Percentiles rank a stretch among this genome's conserved stretches.
phyloP scores from a whole-genome alignment of 2,888 invertebrate species.

The Sthenelais limicola region DNA sequence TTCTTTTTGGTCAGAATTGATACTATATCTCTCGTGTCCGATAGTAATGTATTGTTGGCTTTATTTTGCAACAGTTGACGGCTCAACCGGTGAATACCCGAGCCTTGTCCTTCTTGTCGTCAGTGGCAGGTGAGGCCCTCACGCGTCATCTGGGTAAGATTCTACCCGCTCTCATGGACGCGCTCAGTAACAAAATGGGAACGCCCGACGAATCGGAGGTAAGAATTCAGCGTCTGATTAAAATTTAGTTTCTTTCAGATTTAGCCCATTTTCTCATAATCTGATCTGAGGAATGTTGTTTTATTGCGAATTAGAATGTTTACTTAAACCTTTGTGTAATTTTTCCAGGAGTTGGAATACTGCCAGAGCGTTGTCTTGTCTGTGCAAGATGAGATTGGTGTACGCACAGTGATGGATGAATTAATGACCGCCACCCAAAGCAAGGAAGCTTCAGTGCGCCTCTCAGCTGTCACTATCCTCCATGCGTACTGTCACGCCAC shows the following conservation, averaged over 20 bases:
- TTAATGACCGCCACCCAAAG: conserved; percentile 79
- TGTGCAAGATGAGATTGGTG: conserved; percentile 85
- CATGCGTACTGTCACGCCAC: conserved; percentile 92
- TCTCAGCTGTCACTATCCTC: conserved; percentile 83
- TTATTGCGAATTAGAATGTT: no score
- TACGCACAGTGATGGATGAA: conserved; percentile 89
- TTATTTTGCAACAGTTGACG: conserved; percentile 81
- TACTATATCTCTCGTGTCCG: neutral
- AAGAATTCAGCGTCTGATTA: neutral
- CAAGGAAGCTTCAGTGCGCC: neutral
- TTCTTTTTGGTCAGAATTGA: no score
- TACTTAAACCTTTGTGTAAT: no score
- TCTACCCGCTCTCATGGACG: conserved; percentile 83
- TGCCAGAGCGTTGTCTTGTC: conserved; percentile 94
- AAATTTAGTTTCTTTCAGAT: neutral
- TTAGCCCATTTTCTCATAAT: neutral
- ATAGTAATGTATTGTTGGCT: conserved; percentile 13
- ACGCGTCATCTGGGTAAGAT: conserved; percentile 92
- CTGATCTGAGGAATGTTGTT: no score
- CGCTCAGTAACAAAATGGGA: conserved; percentile 64
- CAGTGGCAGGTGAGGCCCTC: conserved; percentile 94
- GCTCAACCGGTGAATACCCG: conserved; percentile 91
- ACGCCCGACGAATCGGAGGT: conserved; percentile 67
- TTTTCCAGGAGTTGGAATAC: conserved; percentile 83
- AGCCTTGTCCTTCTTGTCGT: conserved; percentile 92